phyloP scores from a whole-genome alignment of 2,888 invertebrate genomes.

The Heterodera filipjevi region DNA sequence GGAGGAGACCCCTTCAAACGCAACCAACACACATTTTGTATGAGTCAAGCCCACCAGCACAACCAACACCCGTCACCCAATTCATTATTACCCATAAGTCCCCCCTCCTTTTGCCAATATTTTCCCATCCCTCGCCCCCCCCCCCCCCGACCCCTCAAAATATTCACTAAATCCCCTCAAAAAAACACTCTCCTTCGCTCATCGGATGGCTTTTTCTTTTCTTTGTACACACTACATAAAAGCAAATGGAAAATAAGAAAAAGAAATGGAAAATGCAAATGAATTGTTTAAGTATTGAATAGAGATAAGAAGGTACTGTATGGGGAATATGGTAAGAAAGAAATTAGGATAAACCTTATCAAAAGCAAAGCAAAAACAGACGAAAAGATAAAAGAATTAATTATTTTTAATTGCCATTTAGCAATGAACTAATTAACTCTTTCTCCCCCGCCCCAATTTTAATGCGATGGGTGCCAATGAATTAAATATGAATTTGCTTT shows the following conservation, averaged over 20 bases:
- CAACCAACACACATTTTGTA: background rate
- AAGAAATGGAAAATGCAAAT: background rate
- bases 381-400: no score
- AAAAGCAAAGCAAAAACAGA: no score
- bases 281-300: background rate
- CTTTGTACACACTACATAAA: slow-evolving; percentile 1
- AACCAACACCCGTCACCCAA: background rate
- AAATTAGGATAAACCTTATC: background rate
- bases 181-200: slow-evolving; percentile 2
- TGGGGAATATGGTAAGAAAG: background rate
- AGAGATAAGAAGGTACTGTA: background rate
- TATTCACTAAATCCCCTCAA: background rate
- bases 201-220: background rate
- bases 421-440: background rate
- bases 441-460: background rate
- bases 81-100: background rate
- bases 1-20: background rate
- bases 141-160: background rate
- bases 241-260: background rate
- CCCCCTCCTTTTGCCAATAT: background rate
- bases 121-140: background rate
- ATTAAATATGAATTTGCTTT: background rate
- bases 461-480: background rate
- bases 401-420: no score
- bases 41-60: background rate